phyloP scores from a whole-genome alignment of 2,113 vertebrate species.

The Opisthocomus hoazin region DNA sequence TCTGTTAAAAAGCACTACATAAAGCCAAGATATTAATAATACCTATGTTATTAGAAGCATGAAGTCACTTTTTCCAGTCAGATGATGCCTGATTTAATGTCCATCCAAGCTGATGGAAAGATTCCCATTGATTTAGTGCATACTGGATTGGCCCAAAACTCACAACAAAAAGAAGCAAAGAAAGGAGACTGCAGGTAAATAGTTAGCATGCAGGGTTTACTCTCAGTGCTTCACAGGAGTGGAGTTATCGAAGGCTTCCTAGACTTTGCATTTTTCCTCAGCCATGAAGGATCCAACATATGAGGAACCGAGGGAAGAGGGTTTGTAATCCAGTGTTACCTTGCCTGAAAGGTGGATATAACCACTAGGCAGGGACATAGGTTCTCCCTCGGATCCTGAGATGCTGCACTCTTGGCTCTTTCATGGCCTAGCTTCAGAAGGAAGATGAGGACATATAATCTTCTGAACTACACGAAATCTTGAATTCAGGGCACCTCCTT shows the following conservation, averaged over 20 bases:
- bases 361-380: no score
- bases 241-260: neutral
- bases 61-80: conserved; percentile 28
- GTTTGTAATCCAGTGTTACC: neutral
- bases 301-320: neutral
- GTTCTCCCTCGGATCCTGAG: neutral
- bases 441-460: no score
- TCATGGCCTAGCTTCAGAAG: no score
- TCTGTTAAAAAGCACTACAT: neutral
- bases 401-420: neutral
- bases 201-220: neutral
- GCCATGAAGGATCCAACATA: neutral
- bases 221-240: neutral
- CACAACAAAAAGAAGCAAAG: neutral
- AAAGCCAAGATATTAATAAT: neutral
- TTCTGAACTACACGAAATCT: neutral
- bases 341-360: neutral
- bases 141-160: neutral
- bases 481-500: neutral
- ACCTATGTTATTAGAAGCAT: neutral
- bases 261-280: neutral
- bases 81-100: neutral
- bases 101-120: neutral
- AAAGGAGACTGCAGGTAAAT: neutral
- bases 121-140: neutral